phyloP scores from a whole-genome alignment of 2,888 invertebrate genomes.

The Idaea straminata region DNA sequence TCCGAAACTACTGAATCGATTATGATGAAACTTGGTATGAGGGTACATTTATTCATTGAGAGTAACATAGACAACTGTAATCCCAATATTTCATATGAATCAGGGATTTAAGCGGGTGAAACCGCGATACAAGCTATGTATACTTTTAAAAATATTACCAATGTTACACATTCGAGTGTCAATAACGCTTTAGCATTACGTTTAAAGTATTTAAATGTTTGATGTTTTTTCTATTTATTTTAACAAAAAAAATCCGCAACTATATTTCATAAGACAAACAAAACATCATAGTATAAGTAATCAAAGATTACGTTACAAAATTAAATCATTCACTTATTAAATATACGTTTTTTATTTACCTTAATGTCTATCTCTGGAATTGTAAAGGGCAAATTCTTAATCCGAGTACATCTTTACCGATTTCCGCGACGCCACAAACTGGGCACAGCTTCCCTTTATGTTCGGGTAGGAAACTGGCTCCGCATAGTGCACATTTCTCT shows the following conservation, averaged over 20 bases:
- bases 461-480: constrained; percentile 91
- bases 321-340: neutral
- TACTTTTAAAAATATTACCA: too few relatives aligned
- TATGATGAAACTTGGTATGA: too few relatives aligned
- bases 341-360: neutral
- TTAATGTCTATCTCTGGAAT: constrained; percentile 62
- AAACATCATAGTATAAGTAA: neutral
- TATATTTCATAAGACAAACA: neutral
- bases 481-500: constrained; percentile 95
- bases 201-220: too few relatives aligned
- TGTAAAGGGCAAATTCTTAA: constrained; percentile 87
- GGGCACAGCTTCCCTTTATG: constrained; percentile 92
- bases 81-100: too few relatives aligned
- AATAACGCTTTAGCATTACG: too few relatives aligned
- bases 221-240: neutral
- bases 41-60: too few relatives aligned
- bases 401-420: constrained; percentile 94
- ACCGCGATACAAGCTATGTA: too few relatives aligned
- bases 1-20: too few relatives aligned
- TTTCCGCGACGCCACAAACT: constrained; percentile 92
- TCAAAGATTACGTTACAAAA: neutral
- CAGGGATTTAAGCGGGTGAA: too few relatives aligned
- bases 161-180: too few relatives aligned
- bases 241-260: neutral
- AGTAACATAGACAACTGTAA: too few relatives aligned